Evolutionary conservation across 1,140 invertebrate genomes (phyloP).

Genomic region (Apis florea): DNA sequence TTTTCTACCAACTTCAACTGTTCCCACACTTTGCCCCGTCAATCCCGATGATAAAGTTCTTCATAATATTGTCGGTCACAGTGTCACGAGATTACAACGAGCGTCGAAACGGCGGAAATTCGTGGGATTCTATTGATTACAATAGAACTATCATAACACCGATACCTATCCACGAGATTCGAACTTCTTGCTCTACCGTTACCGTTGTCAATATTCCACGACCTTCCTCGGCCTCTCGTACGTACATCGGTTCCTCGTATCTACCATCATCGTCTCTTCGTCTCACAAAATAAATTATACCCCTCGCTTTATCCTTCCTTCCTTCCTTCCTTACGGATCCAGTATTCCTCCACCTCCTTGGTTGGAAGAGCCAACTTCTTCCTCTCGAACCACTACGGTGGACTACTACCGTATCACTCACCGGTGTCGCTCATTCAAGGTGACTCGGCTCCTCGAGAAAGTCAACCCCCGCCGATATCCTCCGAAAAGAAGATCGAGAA

Average conservation of each 20-base stretch:
- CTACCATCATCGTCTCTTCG: neutral
- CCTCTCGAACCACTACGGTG: neutral
- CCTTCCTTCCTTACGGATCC: neutral
- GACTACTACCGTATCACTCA: neutral
- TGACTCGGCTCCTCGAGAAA: neutral
- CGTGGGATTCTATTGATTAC: slow-evolving; percentile 8
- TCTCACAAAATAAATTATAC: neutral
- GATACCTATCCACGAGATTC: neutral
- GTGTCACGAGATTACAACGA: slow-evolving; percentile 21
- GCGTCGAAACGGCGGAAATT: neutral
- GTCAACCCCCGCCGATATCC: neutral
- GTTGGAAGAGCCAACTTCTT: neutral
- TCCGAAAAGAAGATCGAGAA: neutral
- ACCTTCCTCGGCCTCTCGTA: neutral
- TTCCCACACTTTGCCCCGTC: neutral
- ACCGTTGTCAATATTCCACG: slow-evolving; percentile 19
- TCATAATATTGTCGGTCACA: slow-evolving; percentile 42
- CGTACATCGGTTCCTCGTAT: neutral
- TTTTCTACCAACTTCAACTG: neutral
- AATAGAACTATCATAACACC: slow-evolving; percentile 13
- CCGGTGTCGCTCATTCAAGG: neutral
- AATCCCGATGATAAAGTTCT: neutral
- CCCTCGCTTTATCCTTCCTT: neutral
- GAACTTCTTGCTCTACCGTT: neutral
- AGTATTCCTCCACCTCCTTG: neutral